phyloP scores from a whole-genome alignment of 2,113 vertebrate genomes.

The Pyxicephalus adspersus region DNA sequence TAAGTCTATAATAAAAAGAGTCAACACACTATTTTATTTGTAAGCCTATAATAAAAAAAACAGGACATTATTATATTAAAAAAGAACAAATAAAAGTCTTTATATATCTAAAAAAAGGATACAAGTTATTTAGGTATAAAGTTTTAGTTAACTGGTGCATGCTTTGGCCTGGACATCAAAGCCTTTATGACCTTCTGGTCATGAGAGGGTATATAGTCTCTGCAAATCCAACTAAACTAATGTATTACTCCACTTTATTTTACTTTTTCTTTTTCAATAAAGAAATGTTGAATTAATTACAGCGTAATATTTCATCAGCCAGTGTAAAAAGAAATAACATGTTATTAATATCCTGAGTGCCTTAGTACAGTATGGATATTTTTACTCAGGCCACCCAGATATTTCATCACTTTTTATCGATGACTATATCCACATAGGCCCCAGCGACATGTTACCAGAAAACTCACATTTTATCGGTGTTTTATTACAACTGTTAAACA shows the following conservation, averaged over 20 bases:
- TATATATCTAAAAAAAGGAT: too few species aligned
- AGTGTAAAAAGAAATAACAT: not conserved
- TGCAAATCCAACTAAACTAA: not conserved
- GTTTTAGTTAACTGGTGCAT: too few species aligned
- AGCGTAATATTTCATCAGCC: not conserved
- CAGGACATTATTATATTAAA: too few species aligned
- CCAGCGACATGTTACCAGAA: constrained; percentile 40
- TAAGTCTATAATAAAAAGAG: too few species aligned
- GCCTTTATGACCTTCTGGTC: not conserved
- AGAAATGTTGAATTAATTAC: not conserved
- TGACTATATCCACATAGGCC: constrained; percentile 16
- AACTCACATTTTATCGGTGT: constrained; percentile 52
- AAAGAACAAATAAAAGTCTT: too few species aligned
- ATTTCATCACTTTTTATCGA: constrained; percentile 34
- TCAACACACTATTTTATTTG: too few species aligned
- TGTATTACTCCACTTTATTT: not conserved
- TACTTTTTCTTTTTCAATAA: too few species aligned
- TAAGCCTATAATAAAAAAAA: too few species aligned
- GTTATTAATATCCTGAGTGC: not conserved
- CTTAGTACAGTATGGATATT: constrained; percentile 23
- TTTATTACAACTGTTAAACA: constrained; percentile 57
- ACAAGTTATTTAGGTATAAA: too few species aligned
- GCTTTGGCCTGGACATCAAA: too few species aligned
- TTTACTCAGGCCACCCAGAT: constrained; percentile 32
- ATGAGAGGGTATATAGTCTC: not conserved